Conservation (phyloP, 2,888 invertebrate genomes). For the Morinoia aosen region DNA sequence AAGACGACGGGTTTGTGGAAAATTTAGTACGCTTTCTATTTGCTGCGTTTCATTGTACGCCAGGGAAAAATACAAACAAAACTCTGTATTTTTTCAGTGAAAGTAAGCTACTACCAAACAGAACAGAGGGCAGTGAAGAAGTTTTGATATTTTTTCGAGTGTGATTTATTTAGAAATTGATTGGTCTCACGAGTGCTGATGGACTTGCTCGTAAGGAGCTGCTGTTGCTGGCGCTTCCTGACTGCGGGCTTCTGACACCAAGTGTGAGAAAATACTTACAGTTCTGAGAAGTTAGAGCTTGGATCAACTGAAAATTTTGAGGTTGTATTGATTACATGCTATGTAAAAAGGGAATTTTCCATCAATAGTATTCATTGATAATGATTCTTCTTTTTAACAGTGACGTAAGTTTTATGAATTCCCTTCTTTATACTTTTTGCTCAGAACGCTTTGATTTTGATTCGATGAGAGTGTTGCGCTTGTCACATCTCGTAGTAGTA, state of each 20-base stretch:
- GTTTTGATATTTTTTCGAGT: too few relatives aligned
- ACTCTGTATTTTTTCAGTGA: background rate
- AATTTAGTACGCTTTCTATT: background rate
- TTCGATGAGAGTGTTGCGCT: background rate
- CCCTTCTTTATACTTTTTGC: background rate
- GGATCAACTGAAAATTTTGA: background rate
- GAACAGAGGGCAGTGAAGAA: background rate
- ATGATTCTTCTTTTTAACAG: background rate
- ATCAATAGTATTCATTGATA: background rate
- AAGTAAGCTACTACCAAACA: background rate
- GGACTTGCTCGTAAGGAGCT: background rate
- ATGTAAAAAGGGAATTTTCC: background rate
- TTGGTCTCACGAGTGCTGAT: background rate
- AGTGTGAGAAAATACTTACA: too few relatives aligned
- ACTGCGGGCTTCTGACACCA: background rate
- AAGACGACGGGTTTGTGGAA: background rate
- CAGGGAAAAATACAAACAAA: background rate
- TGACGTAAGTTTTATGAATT: background rate
- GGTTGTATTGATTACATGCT: background rate
- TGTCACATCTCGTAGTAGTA: background rate
- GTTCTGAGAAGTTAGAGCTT: background rate
- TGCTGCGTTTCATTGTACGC: background rate
- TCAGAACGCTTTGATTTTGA: background rate
- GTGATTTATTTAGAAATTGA: too few relatives aligned
- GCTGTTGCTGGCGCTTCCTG: background rate